Conservation (phyloP, 2,888 invertebrate species). For the Microctonus aethiopoides region DNA sequence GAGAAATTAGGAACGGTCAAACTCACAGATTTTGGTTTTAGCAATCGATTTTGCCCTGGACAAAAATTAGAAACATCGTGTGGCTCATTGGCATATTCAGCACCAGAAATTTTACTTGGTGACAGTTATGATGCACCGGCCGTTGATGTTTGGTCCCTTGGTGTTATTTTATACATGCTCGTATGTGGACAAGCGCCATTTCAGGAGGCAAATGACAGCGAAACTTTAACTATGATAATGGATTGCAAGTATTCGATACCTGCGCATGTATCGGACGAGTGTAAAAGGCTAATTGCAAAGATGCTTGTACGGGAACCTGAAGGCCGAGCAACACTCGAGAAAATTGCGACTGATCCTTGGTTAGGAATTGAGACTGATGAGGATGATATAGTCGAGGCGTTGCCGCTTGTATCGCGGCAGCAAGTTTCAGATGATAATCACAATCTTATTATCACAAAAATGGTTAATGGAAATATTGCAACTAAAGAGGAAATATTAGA, state of each 20-base stretch:
- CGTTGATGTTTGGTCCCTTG: slow-evolving; percentile 98
- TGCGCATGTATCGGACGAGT: slow-evolving; percentile 84
- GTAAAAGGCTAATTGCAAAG: slow-evolving; percentile 87
- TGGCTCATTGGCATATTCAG: slow-evolving; percentile 98
- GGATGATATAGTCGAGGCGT: slow-evolving; percentile 71
- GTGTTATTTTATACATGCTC: slow-evolving; percentile 98
- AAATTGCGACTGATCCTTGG: slow-evolving; percentile 92
- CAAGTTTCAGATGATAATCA: slow-evolving; percentile 94
- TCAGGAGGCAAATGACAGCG: slow-evolving; percentile 99
- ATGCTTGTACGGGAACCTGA: slow-evolving; percentile 96
- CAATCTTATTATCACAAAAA: slow-evolving; percentile 90
- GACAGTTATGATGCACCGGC: slow-evolving; percentile 99
- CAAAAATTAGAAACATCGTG: slow-evolving; percentile 98
- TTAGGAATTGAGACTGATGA: slow-evolving; percentile 71
- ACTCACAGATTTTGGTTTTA: slow-evolving; percentile 97
- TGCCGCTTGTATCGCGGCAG: slow-evolving; percentile 89
- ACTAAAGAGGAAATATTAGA: slow-evolving; percentile 93
- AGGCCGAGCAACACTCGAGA: slow-evolving; percentile 86
- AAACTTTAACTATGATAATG: slow-evolving; percentile 99
- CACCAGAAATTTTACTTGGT: slow-evolving; percentile 97
- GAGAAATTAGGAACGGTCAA: slow-evolving; percentile 97
- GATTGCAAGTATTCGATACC: slow-evolving; percentile 98
- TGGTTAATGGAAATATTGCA: slow-evolving; percentile 96
- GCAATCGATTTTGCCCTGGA: slow-evolving; percentile 96
- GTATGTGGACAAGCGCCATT: slow-evolving; percentile 98